Evolutionary conservation across 2,888 invertebrate genomes (phyloP), one percentile per base, ranked within the genome.

Genomic region (Cerceris rybyensis): DNA sequence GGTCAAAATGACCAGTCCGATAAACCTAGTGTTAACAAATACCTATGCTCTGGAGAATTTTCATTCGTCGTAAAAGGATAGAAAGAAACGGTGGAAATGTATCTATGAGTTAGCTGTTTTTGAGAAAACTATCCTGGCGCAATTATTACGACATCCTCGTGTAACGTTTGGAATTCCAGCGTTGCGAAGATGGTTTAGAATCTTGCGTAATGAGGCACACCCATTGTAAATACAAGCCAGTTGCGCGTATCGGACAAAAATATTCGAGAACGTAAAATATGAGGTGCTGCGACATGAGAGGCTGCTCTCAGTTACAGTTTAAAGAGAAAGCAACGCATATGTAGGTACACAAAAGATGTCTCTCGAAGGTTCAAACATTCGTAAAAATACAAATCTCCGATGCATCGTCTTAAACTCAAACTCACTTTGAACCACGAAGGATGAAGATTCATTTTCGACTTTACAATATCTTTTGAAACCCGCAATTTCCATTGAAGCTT

Each of bases 121-220:
- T 46, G 59, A 49, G 41, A 65, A 43, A 71, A 60, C 55, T 69
- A 67, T 73, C 69, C 70, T 68, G 43, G 5, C 42, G n/a, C 14
- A 59, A 55, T 39, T 58, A 69, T 78, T 78, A 59, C 80, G 70
- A 73, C 67, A 80, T 61, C 59, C 14, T 13, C 8, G 60, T 50
- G 54, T 64, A 65, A 59, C 58, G 68, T 58, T 57, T 74, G 70
- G 78, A 78, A 80, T 75, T 74, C 68, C 78, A 78, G n/a, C 79
- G 54, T 41, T 52, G 58, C 70, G 60, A 74, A 78, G 78, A 80
- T 68, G 64, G 57, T 61, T 65, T 14, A 70, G 70, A 68, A 65
- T 65, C 57, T 80, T 80, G 49, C 78, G 80, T 67, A 80, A 80
- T n/a, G 64, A 57, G 70, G 17, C 80, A 80, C 80, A 60, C 80